These are phyloP conservation scores for Scelioninae gen. 1 DNA, from an alignment of 2,888 invertebrate species.

Conservation along the genomic window DNA sequence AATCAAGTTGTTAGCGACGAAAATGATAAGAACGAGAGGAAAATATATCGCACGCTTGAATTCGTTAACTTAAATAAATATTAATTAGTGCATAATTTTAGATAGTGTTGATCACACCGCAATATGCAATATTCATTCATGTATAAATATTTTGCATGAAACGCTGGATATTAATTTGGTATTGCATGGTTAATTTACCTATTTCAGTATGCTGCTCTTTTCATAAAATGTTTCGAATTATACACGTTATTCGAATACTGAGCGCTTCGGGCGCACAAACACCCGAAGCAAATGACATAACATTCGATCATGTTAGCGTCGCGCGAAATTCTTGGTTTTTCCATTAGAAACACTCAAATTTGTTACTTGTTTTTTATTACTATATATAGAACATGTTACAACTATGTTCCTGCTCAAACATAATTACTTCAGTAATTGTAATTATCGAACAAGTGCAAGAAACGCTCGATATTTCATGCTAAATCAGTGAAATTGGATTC, in stretches of 20 bases:
- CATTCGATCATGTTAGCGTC: constrained; percentile 40
- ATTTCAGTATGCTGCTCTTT: constrained; percentile 56
- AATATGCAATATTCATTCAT: constrained; percentile 63
- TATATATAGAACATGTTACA: too few species aligned
- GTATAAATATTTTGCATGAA: constrained; percentile 63
- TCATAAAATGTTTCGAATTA: constrained; percentile 65
- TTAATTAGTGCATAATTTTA: constrained; percentile 62
- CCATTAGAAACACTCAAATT: constrained; percentile 11
- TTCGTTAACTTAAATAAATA: constrained; percentile 51
- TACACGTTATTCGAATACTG: constrained; percentile 62
- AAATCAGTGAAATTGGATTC: not conserved
- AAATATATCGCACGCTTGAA: constrained; percentile 26
- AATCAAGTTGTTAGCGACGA: too few species aligned
- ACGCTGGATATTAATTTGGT: constrained; percentile 64
- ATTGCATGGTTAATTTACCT: constrained; percentile 63
- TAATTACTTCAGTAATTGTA: too few species aligned
- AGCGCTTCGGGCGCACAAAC: constrained; percentile 42
- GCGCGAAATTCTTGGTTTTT: constrained; percentile 27
- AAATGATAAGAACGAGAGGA: constrained; percentile 14
- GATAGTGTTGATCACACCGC: constrained; percentile 59
- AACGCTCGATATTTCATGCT: not conserved
- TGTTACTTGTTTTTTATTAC: not conserved
- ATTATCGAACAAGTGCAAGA: not conserved
- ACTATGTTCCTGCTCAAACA: too few species aligned
- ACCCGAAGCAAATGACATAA: constrained; percentile 49